phyloP scores from a whole-genome alignment of 2,797 vertebrate genomes.

The Leucoraja ocellata region DNA sequence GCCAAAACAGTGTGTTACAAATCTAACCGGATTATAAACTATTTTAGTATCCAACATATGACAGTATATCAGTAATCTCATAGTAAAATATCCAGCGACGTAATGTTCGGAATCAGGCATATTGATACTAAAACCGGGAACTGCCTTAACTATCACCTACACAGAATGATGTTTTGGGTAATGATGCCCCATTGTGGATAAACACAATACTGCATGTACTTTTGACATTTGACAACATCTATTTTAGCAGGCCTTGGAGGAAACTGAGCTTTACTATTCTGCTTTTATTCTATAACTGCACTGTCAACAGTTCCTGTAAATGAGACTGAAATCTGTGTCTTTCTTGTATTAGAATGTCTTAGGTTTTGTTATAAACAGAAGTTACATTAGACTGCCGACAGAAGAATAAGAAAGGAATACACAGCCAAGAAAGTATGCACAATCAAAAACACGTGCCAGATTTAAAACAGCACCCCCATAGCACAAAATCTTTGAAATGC shows the following conservation, averaged over 20 bases:
- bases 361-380: background rate
- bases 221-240: background rate
- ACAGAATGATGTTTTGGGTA: background rate
- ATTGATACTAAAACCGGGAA: too few relatives aligned
- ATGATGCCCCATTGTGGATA: background rate
- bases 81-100: too few relatives aligned
- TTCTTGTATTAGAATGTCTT: background rate
- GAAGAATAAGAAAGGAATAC: background rate
- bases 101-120: too few relatives aligned
- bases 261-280: background rate
- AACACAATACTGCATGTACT: background rate
- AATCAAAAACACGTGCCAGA: background rate
- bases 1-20: too few relatives aligned
- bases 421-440: background rate
- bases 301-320: background rate
- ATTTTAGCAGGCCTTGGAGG: background rate
- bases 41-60: too few relatives aligned
- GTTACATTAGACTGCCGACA: background rate
- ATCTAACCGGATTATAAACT: too few relatives aligned
- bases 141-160: too few relatives aligned
- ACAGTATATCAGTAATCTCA: too few relatives aligned
- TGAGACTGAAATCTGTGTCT: background rate
- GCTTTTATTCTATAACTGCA: background rate
- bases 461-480: background rate
- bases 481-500: background rate